phyloP scores from a whole-genome alignment of 2,113 vertebrate genomes.

The Rattus rattus region DNA sequence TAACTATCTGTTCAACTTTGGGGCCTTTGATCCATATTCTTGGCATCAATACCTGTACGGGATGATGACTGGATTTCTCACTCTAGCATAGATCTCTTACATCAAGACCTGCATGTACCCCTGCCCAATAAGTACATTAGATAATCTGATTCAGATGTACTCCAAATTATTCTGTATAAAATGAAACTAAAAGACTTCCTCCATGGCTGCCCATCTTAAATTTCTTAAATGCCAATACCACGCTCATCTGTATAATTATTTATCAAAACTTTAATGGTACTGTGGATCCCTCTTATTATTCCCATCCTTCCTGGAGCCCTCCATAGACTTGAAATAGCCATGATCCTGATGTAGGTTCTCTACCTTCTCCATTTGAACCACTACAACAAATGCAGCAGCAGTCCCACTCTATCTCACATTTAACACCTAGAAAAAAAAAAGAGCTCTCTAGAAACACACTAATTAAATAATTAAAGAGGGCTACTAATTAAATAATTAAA shows the following conservation, averaged over 20 bases:
- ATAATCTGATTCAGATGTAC: background rate
- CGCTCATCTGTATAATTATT: background rate
- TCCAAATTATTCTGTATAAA: background rate
- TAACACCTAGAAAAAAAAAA: background rate
- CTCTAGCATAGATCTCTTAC: background rate
- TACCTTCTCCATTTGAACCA: background rate
- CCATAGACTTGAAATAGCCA: background rate
- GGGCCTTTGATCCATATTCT: background rate
- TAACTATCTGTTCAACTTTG: constrained; percentile 26
- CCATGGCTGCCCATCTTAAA: background rate
- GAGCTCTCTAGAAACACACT: background rate
- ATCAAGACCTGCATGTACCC: background rate
- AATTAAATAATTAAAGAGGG: background rate
- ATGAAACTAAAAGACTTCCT: background rate
- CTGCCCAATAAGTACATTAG: background rate
- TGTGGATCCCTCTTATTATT: background rate
- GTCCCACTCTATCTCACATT: background rate
- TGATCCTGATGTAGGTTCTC: background rate
- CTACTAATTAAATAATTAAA: too few species aligned
- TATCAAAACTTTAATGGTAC: background rate
- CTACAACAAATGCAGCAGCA: background rate
- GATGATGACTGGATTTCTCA: background rate
- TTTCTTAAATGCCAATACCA: background rate
- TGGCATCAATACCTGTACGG: background rate
- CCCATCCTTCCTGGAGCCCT: background rate